These are phyloP conservation scores for Drosophila anceps DNA, from an alignment of 2,888 invertebrate genomes.

Conservation along the genomic window DNA sequence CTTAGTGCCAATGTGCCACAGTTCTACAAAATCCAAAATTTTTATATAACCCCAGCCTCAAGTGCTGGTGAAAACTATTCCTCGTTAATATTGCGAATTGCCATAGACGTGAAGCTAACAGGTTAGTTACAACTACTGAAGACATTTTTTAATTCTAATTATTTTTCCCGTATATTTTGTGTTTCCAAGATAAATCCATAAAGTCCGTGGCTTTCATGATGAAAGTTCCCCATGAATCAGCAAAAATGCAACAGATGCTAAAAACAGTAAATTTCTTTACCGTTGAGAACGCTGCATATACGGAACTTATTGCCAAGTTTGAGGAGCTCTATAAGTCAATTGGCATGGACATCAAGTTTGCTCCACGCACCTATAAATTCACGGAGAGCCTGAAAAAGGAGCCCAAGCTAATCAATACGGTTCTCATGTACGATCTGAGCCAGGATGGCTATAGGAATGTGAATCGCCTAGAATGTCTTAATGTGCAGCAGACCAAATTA, in stretches of 20 bases:
- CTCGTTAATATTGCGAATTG: conserved; percentile 71
- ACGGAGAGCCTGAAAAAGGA: conserved; percentile 55
- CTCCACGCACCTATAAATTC: conserved; percentile 60
- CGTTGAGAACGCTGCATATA: conserved; percentile 66
- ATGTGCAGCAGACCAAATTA: conserved; percentile 75
- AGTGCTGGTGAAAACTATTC: conserved; percentile 80
- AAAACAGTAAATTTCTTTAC: conserved; percentile 68
- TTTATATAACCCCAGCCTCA: conserved; percentile 60
- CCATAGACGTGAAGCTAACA: conserved; percentile 62
- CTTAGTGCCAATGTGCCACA: conserved; percentile 51
- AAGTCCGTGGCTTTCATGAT: conserved; percentile 72
- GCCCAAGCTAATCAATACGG: conserved; percentile 55
- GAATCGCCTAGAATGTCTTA: conserved; percentile 79
- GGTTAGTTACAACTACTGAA: conserved; percentile 35
- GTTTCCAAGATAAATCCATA: conserved; percentile 58
- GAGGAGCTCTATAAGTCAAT: conserved; percentile 65
- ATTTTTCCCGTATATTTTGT: not conserved
- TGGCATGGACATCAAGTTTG: conserved; percentile 57
- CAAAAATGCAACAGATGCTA: conserved; percentile 67
- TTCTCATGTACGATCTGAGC: conserved; percentile 80
- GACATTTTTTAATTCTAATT: not conserved
- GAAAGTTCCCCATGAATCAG: conserved; percentile 74
- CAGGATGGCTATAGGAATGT: conserved; percentile 73
- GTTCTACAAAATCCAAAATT: conserved; percentile 60
- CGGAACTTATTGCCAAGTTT: conserved; percentile 67